phyloP scores from a whole-genome alignment of 53 echinoderm and acorn worm species.

The Actinopyga echinites region DNA sequence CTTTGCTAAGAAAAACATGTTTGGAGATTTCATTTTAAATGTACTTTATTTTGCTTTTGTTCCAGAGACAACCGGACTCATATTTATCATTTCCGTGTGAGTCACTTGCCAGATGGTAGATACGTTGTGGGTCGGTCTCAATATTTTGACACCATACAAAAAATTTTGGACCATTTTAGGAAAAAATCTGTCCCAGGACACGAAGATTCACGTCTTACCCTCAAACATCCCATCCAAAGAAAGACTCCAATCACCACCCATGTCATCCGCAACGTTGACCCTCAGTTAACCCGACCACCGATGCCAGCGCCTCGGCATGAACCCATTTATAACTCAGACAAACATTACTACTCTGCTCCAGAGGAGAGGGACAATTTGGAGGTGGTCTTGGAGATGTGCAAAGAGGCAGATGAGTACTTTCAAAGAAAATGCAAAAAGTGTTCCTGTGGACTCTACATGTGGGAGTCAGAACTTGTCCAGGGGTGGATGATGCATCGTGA shows the following conservation, averaged over 20 bases:
- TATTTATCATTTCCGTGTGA: constrained; percentile 38
- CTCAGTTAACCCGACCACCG: constrained; percentile 54
- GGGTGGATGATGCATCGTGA: constrained; percentile 96
- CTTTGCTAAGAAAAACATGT: too few species aligned
- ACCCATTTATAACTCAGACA: constrained; percentile 52
- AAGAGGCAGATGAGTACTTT: constrained; percentile 59
- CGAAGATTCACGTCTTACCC: constrained; percentile 1
- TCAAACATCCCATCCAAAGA: constrained; percentile 29
- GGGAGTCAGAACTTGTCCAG: constrained; percentile 69
- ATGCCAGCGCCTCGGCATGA: constrained; percentile 68
- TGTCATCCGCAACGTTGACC: not conserved
- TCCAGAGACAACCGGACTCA: constrained; percentile 26
- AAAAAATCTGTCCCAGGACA: constrained; percentile 33
- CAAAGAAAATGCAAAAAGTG: constrained; percentile 66
- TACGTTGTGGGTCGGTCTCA: constrained; percentile 10
- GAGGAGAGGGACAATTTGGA: constrained; percentile 62
- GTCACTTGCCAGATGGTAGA: constrained; percentile 19
- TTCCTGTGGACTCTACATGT: constrained; percentile 83
- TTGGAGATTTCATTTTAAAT: too few species aligned
- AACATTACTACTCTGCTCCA: constrained; percentile 72
- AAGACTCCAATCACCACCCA: not conserved
- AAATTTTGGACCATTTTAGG: constrained; percentile 13
- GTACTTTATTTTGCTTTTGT: not conserved
- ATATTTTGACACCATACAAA: constrained; percentile 23
- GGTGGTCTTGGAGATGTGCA: constrained; percentile 64